Percentiles rank a stretch among this genome's conserved stretches.
phyloP scores from a whole-genome alignment of 2,113 vertebrate genomes.

The Helogale parvula region DNA sequence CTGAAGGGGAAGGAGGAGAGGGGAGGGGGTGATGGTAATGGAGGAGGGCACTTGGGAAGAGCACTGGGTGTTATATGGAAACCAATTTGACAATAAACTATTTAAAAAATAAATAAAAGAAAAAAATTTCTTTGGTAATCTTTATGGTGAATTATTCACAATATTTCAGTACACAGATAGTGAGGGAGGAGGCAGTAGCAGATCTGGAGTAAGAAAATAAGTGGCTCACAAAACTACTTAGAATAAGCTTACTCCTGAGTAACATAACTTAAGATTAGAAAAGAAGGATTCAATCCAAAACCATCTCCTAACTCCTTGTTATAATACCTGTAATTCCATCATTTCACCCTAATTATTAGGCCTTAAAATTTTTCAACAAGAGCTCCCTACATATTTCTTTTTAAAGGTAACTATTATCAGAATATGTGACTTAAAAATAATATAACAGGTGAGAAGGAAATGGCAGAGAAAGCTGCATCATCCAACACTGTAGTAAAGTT shows the following conservation, averaged over 20 bases:
- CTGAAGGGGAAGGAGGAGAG: too few species aligned
- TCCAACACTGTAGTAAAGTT: neutral
- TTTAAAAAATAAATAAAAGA: neutral
- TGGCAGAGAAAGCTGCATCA: neutral
- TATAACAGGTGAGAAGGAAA: neutral
- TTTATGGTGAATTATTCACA: neutral
- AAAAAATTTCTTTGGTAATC: conserved; percentile 12
- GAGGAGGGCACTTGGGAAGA: too few species aligned
- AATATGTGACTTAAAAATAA: neutral
- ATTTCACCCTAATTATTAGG: neutral
- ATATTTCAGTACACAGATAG: neutral
- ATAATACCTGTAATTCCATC: neutral
- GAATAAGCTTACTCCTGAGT: neutral
- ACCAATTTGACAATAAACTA: too few species aligned
- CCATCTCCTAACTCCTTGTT: neutral
- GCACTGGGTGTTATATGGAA: too few species aligned
- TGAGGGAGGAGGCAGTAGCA: neutral
- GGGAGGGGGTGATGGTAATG: too few species aligned
- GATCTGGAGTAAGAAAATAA: neutral
- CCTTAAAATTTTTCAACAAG: neutral
- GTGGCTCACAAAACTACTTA: neutral
- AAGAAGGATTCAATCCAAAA: neutral
- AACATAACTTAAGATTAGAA: neutral
- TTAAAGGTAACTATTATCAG: conserved; percentile 20
- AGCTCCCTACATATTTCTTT: neutral